These are phyloP conservation scores for Scaptomyza caliginosa DNA, from an alignment of 2,888 invertebrate genomes.

Conservation along the genomic window DNA sequence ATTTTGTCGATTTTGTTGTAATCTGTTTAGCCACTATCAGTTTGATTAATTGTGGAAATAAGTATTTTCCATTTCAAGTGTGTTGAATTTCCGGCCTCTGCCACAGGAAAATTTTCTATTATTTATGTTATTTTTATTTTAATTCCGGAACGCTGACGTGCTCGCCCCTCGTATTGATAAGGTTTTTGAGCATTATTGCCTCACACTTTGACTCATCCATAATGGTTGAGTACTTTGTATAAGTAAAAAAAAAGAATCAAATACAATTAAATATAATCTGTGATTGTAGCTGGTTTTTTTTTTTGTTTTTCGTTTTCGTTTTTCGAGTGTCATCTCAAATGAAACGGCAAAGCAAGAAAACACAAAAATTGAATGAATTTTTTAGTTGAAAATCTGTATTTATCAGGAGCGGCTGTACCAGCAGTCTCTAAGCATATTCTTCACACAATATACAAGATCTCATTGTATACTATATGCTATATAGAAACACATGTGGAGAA, in stretches of 20 bases:
- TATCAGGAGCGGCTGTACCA: slow-evolving; percentile 52
- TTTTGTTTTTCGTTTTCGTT: too few species aligned
- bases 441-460: slow-evolving; percentile 23
- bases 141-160: slow-evolving; percentile 36
- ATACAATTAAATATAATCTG: slow-evolving; percentile 41
- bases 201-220: slow-evolving; percentile 51
- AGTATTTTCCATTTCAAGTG: slow-evolving; percentile 14
- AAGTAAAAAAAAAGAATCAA: too few species aligned
- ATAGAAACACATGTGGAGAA: slow-evolving; percentile 24
- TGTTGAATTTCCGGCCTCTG: slow-evolving; percentile 18
- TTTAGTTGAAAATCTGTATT: slow-evolving; percentile 75
- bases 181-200: slow-evolving; percentile 43
- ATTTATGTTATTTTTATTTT: slow-evolving; percentile 7
- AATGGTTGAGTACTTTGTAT: slow-evolving; percentile 25
- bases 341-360: slow-evolving; percentile 15
- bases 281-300: slow-evolving; percentile 38
- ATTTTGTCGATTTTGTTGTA: neutral
- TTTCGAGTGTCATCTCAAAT: slow-evolving; percentile 38
- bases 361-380: slow-evolving; percentile 33
- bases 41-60: neutral
- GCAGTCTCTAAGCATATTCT: slow-evolving; percentile 19
- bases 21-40: neutral
- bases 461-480: slow-evolving; percentile 13
- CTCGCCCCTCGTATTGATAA: slow-evolving; percentile 45
- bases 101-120: slow-evolving; percentile 2